Evolutionary conservation across 2,797 vertebrate species (phyloP).

Genomic region (Eospalax fontanierii): DNA sequence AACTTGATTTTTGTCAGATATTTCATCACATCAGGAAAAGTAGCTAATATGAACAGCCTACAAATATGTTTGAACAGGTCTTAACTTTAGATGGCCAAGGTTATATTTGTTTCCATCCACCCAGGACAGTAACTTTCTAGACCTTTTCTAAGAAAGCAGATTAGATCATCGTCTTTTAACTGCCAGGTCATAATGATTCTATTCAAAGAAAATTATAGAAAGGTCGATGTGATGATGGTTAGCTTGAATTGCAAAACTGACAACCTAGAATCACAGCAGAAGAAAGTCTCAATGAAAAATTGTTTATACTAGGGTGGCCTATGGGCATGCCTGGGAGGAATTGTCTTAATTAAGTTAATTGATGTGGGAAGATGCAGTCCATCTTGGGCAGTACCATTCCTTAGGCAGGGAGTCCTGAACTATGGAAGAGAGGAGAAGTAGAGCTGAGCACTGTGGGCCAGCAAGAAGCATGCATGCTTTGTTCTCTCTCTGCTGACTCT

Average conservation of each 20-base stretch:
- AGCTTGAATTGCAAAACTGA: not conserved
- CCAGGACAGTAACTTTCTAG: not conserved
- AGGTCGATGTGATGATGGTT: not conserved
- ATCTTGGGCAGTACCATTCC: not conserved
- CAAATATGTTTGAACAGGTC: not conserved
- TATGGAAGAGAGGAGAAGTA: not conserved
- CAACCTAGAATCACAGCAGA: not conserved
- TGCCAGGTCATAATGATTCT: constrained; percentile 28
- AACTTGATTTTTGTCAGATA: no score
- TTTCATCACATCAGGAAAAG: no score
- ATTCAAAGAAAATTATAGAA: constrained; percentile 41
- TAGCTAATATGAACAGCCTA: no score
- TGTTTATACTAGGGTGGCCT: not conserved
- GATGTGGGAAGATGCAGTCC: not conserved
- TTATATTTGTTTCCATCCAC: not conserved
- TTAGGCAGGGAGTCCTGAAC: not conserved
- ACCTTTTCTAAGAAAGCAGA: not conserved
- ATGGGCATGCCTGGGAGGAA: not conserved
- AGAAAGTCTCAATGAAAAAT: not conserved
- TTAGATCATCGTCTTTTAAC: constrained; percentile 46
- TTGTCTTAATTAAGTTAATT: not conserved
- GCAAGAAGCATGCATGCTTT: not conserved
- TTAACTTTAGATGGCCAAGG: not conserved
- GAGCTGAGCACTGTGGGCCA: not conserved
- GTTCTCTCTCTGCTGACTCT: not conserved